Evolutionary conservation across 1,140 invertebrate species (phyloP).

Genomic region (Philaenus spumarius): DNA sequence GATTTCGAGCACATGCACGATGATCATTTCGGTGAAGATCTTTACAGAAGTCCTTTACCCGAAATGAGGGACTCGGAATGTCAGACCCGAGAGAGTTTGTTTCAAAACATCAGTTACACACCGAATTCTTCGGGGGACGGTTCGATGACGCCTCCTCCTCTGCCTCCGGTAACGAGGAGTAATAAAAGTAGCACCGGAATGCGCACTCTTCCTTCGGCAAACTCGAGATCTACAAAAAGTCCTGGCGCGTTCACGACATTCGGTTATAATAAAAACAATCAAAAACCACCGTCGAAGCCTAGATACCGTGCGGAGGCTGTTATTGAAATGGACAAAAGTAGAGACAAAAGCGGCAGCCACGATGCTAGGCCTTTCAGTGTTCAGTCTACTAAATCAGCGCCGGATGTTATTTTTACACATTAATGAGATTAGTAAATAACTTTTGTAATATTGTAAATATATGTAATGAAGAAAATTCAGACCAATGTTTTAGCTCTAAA

Average conservation of each 20-base stretch:
- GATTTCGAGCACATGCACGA: too few relatives aligned
- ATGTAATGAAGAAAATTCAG: too few relatives aligned
- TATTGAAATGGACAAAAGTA: conserved; percentile 51
- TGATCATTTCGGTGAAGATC: not conserved
- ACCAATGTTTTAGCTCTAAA: too few relatives aligned
- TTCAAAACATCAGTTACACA: conserved; percentile 41
- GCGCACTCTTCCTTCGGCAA: conserved; percentile 9
- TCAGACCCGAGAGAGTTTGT: conserved; percentile 70
- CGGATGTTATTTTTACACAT: conserved; percentile 78
- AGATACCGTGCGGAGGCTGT: conserved; percentile 55
- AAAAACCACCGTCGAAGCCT: conserved; percentile 40
- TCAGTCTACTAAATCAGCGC: conserved; percentile 74
- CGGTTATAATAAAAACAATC: conserved; percentile 46
- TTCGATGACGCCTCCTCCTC: conserved; percentile 24
- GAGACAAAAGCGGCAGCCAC: conserved; percentile 13
- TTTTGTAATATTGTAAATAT: too few relatives aligned
- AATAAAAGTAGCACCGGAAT: too few relatives aligned
- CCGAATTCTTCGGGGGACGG: conserved; percentile 14
- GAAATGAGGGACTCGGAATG: conserved; percentile 72
- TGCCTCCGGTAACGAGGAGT: conserved; percentile 10
- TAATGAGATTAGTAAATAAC: too few relatives aligned
- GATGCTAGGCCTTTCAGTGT: conserved; percentile 55
- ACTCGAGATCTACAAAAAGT: conserved; percentile 20
- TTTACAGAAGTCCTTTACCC: conserved; percentile 32
- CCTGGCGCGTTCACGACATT: conserved; percentile 44